Evolutionary conservation across 2,888 invertebrate species (phyloP).

Genomic region (Orchestes rusci): DNA sequence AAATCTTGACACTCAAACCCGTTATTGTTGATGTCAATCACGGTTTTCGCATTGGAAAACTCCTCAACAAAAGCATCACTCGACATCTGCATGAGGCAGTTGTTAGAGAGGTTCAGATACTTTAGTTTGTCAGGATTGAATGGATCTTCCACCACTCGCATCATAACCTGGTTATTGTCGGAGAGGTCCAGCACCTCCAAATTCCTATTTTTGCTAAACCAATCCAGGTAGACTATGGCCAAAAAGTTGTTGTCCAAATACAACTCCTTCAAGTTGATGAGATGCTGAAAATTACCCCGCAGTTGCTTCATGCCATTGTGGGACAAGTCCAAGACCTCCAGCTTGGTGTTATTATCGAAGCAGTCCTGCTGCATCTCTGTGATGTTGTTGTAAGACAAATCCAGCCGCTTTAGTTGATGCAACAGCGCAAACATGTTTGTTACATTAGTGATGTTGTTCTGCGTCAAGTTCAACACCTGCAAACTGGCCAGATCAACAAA

Average conservation of each 20-base stretch:
- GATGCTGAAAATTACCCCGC: slow-evolving; percentile 25
- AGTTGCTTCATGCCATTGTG: slow-evolving; percentile 27
- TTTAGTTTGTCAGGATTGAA: not conserved
- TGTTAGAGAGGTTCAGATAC: slow-evolving; percentile 10
- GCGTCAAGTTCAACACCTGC: slow-evolving; percentile 28
- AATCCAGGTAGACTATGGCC: slow-evolving; percentile 22
- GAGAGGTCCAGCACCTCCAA: slow-evolving; percentile 34
- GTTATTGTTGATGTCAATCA: slow-evolving; percentile 32
- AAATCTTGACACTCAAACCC: slow-evolving; percentile 31
- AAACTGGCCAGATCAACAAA: slow-evolving; percentile 28
- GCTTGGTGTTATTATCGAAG: not conserved
- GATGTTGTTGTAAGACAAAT: slow-evolving; percentile 34
- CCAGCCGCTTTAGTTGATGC: slow-evolving; percentile 26
- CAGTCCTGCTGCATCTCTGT: slow-evolving; percentile 17
- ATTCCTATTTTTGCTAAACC: slow-evolving; percentile 29
- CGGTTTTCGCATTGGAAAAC: slow-evolving; percentile 9
- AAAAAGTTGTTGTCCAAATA: slow-evolving; percentile 29
- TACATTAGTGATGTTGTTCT: slow-evolving; percentile 27
- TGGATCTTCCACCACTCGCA: not conserved
- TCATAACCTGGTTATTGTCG: slow-evolving; percentile 32
- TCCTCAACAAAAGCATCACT: not conserved
- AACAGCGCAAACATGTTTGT: slow-evolving; percentile 22
- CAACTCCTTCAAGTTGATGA: slow-evolving; percentile 27
- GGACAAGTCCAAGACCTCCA: slow-evolving; percentile 7
- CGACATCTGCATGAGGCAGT: no score